Conservation (phyloP, 2,888 invertebrate genomes). For the Schrankia costaestrigalis region DNA sequence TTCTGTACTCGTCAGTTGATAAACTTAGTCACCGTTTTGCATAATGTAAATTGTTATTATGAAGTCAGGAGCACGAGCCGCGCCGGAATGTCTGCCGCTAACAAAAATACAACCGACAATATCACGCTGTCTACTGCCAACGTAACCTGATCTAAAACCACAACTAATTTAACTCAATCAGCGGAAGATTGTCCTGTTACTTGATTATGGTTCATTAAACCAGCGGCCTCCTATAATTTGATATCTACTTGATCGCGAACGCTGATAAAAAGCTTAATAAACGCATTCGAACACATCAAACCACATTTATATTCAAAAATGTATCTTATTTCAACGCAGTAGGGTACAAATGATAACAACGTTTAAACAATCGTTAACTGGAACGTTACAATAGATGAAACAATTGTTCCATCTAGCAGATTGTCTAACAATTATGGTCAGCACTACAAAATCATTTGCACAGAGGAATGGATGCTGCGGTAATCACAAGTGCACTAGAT, state of each 20-base stretch:
- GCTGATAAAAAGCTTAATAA: conserved; percentile 26
- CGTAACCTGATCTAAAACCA: conserved; percentile 63
- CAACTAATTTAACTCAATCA: conserved; percentile 67
- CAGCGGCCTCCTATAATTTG: conserved; percentile 30
- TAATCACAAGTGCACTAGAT: conserved; percentile 50
- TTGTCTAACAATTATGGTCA: conserved; percentile 19
- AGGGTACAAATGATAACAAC: too few species aligned
- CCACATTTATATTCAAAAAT: too few species aligned
- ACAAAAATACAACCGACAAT: conserved; percentile 34
- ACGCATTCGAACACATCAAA: too few species aligned
- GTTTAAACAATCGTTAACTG: conserved; percentile 8
- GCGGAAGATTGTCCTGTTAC: conserved; percentile 36
- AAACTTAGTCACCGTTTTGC: conserved; percentile 19
- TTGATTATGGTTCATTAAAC: conserved; percentile 48
- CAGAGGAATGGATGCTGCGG: conserved; percentile 16
- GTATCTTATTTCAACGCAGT: too few species aligned
- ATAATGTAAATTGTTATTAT: conserved; percentile 26
- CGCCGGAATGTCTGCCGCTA: conserved; percentile 23
- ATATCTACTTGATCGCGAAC: conserved; percentile 28
- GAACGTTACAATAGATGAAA: conserved; percentile 15
- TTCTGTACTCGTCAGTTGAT: conserved; percentile 13
- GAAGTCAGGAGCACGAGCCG: conserved; percentile 5
- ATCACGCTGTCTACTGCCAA: conserved; percentile 37
- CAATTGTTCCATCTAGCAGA: conserved; percentile 9
- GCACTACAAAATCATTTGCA: conserved; percentile 12